These are phyloP conservation scores for Montipora sp. DNA, from an alignment of 64 coral and sea anemone species.

Conservation along the genomic window DNA sequence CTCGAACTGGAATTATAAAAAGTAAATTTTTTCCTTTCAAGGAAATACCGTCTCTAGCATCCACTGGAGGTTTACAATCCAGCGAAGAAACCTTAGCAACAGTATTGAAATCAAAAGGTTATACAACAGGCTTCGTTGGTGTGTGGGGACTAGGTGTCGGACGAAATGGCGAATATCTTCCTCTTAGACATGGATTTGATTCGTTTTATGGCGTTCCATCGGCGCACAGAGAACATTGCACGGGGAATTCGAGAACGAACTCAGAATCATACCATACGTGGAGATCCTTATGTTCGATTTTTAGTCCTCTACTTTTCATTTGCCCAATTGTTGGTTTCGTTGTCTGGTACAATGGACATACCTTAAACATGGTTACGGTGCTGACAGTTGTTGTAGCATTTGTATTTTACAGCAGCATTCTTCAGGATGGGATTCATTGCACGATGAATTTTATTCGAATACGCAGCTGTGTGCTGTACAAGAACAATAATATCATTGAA, in stretches of 20 bases:
- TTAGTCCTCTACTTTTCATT: slow-evolving; percentile 9
- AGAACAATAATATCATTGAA: slow-evolving; percentile 73
- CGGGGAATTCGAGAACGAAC: neutral
- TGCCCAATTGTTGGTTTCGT: slow-evolving; percentile 23
- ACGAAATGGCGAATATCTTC: slow-evolving; percentile 70
- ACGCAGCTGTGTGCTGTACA: slow-evolving; percentile 87
- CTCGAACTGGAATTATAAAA: slow-evolving; percentile 90
- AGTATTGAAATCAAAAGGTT: slow-evolving; percentile 63
- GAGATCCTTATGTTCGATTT: neutral
- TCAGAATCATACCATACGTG: slow-evolving; percentile 20
- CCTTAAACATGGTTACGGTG: slow-evolving; percentile 26
- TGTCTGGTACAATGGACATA: slow-evolving; percentile 57
- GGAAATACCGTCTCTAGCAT: slow-evolving; percentile 84
- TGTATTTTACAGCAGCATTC: slow-evolving; percentile 51
- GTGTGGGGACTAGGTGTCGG: slow-evolving; percentile 90
- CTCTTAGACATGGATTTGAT: slow-evolving; percentile 87
- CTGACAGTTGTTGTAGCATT: slow-evolving; percentile 24
- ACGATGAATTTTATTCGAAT: slow-evolving; percentile 67
- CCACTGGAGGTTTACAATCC: slow-evolving; percentile 79
- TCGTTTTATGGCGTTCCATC: slow-evolving; percentile 86
- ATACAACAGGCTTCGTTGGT: slow-evolving; percentile 83
- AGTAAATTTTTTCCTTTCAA: slow-evolving; percentile 85
- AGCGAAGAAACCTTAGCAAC: slow-evolving; percentile 70
- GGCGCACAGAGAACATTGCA: slow-evolving; percentile 70
- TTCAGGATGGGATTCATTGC: neutral